Evolutionary conservation across 2,797 vertebrate genomes (phyloP).

Genomic region (Typhlichthys subterraneus): DNA sequence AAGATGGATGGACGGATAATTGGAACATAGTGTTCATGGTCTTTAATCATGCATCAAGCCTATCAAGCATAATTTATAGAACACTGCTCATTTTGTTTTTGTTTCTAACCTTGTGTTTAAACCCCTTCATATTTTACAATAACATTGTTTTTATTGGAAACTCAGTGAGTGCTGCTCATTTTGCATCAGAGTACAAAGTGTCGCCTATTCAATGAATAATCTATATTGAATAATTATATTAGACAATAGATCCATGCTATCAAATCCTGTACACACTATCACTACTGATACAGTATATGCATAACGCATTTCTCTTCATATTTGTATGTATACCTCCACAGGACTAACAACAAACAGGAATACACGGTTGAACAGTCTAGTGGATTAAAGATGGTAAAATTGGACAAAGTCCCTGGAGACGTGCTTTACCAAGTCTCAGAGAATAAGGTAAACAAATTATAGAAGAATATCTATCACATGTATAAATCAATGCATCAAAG

Average conservation of each 20-base stretch:
- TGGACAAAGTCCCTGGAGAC: not conserved
- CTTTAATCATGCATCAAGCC: not conserved
- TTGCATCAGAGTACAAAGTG: too few relatives aligned
- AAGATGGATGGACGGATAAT: too few relatives aligned
- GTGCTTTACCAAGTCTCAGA: not conserved
- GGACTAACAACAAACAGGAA: not conserved
- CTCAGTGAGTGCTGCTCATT: too few relatives aligned
- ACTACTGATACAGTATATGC: not conserved
- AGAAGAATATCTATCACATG: too few relatives aligned
- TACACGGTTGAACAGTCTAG: not conserved
- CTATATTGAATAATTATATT: too few relatives aligned
- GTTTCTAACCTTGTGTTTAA: too few relatives aligned
- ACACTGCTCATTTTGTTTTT: not conserved
- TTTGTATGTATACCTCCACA: not conserved
- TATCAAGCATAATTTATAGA: not conserved
- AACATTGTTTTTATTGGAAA: too few relatives aligned
- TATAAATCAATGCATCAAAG: too few relatives aligned
- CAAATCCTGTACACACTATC: not conserved
- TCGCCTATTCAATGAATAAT: too few relatives aligned
- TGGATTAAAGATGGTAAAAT: not conserved
- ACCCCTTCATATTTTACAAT: too few relatives aligned
- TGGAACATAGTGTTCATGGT: not conserved
- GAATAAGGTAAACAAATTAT: not conserved
- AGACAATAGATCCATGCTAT: too few relatives aligned
- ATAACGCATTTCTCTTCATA: not conserved